Base-by-base conservation (phyloP, 2,113 vertebrate species). In the Rhabdomys dilectus region DNA sequence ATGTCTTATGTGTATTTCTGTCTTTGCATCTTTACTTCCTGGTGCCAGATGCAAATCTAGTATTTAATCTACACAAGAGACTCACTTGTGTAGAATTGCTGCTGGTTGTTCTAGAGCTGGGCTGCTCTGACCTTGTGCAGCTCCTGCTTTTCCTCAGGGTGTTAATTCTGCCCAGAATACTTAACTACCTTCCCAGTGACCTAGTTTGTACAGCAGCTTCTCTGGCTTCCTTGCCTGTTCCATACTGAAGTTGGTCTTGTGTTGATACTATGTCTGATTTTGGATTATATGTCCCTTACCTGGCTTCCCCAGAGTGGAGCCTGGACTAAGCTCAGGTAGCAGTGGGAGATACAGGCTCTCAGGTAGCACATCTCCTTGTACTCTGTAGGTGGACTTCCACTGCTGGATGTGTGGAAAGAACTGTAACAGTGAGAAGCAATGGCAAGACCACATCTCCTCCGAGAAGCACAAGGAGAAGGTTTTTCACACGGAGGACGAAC, bases 321-420 rank as follows among this genome's bases (percentile, higher is more conserved):
- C 45, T 56, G 81, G 45, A 34, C 21, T 81, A 1, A 16, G 13
- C 16, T n/a, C 51, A 39, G n/a, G n/a, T 82, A n/a, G 53, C 48
- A 5, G 75, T 77, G 17, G 1, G 31, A 24, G 86, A 39, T 26
- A 6, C 24, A 68, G 78, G 19, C n/a, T 36, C 51, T 4, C 8
- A 21, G 85, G 42, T 4, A 34, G 4, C 42, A 7, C 78, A 7
- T 5, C 81, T 94, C 66, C 16, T 17, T 42, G 6, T 94, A 42
- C 91, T 0, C 90, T 56, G 94, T 9, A 99, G 99, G 99, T 99
- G 87, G 99, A 99, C 94, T 99, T 99, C 88, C 99, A 99, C 97
- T 99, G 99, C 96, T 99, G 99, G 99, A 99, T 99, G 98, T 99
- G 99, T 95, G 99, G 99, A 91, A 99, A 99, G 98, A 99, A 99